phyloP scores from a whole-genome alignment of 1,140 invertebrate species.

The Scaptomyza montana region DNA sequence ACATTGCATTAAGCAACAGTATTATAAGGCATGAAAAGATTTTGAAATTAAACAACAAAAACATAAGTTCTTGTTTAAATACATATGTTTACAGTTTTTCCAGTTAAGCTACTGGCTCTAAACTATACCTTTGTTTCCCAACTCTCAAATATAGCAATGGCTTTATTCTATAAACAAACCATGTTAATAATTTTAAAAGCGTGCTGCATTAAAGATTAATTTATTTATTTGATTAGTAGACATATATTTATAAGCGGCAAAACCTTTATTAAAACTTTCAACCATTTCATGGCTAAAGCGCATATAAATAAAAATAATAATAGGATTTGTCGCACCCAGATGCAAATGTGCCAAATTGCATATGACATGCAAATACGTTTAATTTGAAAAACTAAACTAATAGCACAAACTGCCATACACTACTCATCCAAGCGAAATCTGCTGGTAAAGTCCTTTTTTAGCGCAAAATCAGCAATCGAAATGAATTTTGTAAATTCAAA shows the following conservation, averaged over 20 bases:
- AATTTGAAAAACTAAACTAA: constrained; percentile 82
- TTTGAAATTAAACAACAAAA: background rate
- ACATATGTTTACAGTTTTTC: too few species aligned
- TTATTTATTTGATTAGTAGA: too few species aligned
- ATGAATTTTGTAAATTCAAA: constrained; percentile 47
- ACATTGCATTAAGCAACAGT: constrained; percentile 30
- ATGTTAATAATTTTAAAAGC: too few species aligned
- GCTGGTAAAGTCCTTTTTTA: constrained; percentile 27
- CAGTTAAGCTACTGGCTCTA: too few species aligned
- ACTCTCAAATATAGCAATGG: too few species aligned
- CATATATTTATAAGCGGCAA: too few species aligned
- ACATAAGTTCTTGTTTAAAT: background rate
- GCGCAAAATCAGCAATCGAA: constrained; percentile 55
- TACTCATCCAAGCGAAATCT: constrained; percentile 24
- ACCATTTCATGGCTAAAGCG: background rate
- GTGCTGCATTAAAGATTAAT: too few species aligned
- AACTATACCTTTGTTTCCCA: too few species aligned
- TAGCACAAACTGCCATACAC: constrained; percentile 53
- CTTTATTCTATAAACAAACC: too few species aligned
- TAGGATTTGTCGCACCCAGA: constrained; percentile 3
- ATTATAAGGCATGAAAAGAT: constrained; percentile 58
- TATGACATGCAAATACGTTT: constrained; percentile 80
- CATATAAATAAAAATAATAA: constrained; percentile 17
- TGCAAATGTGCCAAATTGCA: constrained; percentile 60
- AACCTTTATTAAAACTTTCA: too few species aligned